These are phyloP conservation scores for Tonatia bakeri DNA, from an alignment of 2,113 vertebrate genomes.

Conservation along the genomic window DNA sequence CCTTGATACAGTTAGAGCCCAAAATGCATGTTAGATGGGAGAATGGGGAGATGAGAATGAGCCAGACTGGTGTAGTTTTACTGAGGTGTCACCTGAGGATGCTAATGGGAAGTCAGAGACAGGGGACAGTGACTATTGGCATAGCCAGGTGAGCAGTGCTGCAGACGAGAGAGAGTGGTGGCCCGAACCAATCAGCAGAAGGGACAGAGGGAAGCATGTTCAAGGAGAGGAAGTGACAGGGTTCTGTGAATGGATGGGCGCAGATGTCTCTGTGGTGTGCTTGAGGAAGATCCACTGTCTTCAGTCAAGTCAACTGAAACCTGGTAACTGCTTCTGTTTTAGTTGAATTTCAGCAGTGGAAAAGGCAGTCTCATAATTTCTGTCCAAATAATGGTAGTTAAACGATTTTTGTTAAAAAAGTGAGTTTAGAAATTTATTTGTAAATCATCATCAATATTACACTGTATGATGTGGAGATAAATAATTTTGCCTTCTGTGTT, in stretches of 20 bases:
- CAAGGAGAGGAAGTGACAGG: neutral
- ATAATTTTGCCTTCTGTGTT: neutral
- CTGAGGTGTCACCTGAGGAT: neutral
- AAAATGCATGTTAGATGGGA: rapidly evolving
- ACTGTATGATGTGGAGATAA: too few species aligned
- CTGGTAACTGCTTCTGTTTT: neutral
- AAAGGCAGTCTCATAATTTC: neutral
- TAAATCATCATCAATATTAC: neutral
- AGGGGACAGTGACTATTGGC: too few species aligned
- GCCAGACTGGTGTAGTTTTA: neutral
- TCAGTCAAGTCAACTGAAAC: neutral
- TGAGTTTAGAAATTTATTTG: neutral
- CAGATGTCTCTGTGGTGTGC: rapidly evolving
- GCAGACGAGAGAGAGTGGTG: too few species aligned
- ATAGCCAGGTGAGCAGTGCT: rapidly evolving
- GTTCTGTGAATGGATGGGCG: rapidly evolving
- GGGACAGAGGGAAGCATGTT: rapidly evolving
- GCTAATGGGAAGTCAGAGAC: neutral
- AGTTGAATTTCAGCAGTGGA: neutral
- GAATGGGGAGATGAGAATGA: neutral
- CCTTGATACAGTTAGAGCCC: neutral
- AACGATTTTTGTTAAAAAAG: neutral
- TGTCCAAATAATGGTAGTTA: neutral
- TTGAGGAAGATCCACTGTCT: neutral
- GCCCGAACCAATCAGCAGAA: neutral